Conservation (phyloP, 2,113 vertebrate genomes). For the Catagonus wagneri region DNA sequence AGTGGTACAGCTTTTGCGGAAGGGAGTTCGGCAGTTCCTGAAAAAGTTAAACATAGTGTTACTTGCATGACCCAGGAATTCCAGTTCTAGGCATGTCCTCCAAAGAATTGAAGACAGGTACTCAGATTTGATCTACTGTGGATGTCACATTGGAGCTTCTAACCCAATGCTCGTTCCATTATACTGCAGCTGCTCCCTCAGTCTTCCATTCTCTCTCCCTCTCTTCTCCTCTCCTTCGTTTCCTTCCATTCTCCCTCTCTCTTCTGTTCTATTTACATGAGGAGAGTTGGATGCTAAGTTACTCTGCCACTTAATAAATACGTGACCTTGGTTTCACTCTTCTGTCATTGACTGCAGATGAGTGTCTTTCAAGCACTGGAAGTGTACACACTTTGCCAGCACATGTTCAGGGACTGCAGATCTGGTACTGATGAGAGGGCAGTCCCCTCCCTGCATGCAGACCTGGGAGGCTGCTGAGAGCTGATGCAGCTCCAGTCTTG, state of each 20-base stretch:
- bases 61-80: not conserved
- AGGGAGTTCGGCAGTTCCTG: not conserved
- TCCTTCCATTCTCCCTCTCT: not conserved
- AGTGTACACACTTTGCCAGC: not conserved
- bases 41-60: not conserved
- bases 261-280: not conserved
- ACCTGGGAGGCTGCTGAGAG: not conserved
- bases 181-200: not conserved
- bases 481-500: too few species aligned
- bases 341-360: not conserved
- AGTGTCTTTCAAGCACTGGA: not conserved
- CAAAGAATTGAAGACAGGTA: not conserved
- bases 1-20: not conserved
- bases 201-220: not conserved
- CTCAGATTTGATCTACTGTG: not conserved
- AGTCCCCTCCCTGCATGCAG: not conserved
- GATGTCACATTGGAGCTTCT: not conserved
- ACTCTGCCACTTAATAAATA: not conserved
- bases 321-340: not conserved
- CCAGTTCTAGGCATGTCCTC: not conserved
- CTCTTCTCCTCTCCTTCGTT: not conserved
- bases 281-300: not conserved
- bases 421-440: not conserved
- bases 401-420: not conserved
- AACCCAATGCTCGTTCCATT: fast-evolving